phyloP scores from a whole-genome alignment of 23 tunicate genomes.

The Halocynthia aurantium region DNA sequence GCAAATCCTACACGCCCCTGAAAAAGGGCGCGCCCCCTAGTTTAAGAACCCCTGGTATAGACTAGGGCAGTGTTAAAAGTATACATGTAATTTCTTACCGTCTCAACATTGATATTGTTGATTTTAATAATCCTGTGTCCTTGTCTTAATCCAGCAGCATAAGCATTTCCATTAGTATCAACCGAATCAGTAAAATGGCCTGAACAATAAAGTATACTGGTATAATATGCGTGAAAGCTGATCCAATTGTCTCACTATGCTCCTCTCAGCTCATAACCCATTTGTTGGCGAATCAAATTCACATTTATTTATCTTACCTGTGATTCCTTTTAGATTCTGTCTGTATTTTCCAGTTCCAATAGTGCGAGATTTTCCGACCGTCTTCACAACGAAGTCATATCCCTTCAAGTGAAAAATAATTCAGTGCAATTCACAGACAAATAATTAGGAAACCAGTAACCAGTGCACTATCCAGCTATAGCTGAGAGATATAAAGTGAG shows the following conservation, averaged over 20 bases:
- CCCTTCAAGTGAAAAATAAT: constrained; percentile 31
- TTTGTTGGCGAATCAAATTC: too few species aligned
- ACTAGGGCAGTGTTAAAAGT: not conserved
- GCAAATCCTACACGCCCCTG: too few species aligned
- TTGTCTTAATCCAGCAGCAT: constrained; percentile 50
- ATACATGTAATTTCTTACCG: constrained; percentile 15
- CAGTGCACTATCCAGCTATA: too few species aligned
- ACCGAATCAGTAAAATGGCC: constrained; percentile 50
- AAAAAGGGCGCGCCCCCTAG: too few species aligned
- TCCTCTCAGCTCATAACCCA: too few species aligned
- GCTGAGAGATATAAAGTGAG: too few species aligned
- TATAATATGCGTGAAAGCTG: too few species aligned
- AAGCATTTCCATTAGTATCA: constrained; percentile 44
- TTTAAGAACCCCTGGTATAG: too few species aligned
- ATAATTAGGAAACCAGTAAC: too few species aligned
- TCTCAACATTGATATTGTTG: constrained; percentile 51
- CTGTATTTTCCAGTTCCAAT: constrained; percentile 40
- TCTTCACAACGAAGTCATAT: constrained; percentile 66
- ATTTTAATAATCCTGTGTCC: constrained; percentile 66
- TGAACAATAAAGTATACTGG: not conserved
- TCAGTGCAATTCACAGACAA: too few species aligned
- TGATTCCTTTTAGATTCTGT: constrained; percentile 43
- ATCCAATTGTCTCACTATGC: too few species aligned
- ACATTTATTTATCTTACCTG: constrained; percentile 35
- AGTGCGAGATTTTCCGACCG: constrained; percentile 52